These are phyloP conservation scores for Tromatobia lineatoria DNA, from an alignment of 2,888 invertebrate genomes.

Conservation along the genomic window DNA sequence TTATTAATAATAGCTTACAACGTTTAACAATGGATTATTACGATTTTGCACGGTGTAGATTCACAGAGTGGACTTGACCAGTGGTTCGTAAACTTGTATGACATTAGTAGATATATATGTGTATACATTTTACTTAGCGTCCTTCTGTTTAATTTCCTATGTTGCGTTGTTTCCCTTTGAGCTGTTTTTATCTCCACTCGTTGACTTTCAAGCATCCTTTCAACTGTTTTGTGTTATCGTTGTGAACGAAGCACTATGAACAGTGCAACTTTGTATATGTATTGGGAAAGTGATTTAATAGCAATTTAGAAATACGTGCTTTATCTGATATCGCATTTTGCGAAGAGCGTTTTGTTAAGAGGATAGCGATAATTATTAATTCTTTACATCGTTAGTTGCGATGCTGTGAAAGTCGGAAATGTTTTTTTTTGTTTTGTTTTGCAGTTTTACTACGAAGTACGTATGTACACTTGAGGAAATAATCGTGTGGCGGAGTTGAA, in stretches of 20 bases:
- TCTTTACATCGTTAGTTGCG: not conserved
- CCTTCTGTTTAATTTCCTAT: not conserved
- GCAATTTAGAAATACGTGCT: not conserved
- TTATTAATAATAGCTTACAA: not conserved
- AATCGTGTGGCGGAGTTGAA: not conserved
- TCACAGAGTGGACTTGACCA: constrained; percentile 28
- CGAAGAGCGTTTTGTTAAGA: not conserved
- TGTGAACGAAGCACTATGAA: not conserved
- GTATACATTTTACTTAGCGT: not conserved
- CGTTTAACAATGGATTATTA: constrained; percentile 20
- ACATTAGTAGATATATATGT: not conserved
- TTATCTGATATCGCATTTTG: not conserved
- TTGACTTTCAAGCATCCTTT: not conserved
- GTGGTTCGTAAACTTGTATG: constrained; percentile 16
- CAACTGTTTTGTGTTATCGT: not conserved
- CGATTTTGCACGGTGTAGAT: not conserved
- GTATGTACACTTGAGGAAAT: not conserved
- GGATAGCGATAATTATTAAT: not conserved
- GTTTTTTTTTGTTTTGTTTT: not conserved
- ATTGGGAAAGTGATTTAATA: not conserved
- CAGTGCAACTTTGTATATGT: not conserved
- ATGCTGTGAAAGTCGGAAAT: not conserved
- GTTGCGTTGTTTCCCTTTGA: not conserved
- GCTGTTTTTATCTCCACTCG: not conserved
- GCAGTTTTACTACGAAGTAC: not conserved